Percentiles rank a stretch among this genome's conserved stretches.
Evolutionary conservation across 2,113 vertebrate genomes (phyloP).

Genomic region (Setophaga kirtlandii): DNA sequence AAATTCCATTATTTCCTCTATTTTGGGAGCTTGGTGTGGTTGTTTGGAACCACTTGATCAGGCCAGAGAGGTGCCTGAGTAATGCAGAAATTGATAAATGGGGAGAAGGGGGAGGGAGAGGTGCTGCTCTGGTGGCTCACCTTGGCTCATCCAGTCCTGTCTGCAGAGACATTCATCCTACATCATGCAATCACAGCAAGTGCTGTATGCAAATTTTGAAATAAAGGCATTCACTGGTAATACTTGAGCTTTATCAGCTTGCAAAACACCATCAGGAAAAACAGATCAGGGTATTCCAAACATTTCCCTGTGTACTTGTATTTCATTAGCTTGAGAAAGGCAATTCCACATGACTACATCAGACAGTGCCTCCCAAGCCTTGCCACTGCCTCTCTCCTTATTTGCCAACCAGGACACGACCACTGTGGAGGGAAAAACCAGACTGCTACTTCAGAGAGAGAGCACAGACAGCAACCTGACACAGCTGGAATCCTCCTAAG

Average conservation of each 20-base stretch:
- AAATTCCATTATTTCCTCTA: neutral
- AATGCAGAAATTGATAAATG: neutral
- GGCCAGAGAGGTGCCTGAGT: neutral
- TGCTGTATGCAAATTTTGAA: neutral
- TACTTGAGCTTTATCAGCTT: neutral
- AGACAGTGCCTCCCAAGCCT: neutral
- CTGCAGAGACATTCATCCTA: neutral
- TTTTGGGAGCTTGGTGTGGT: fast-evolving
- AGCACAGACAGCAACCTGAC: neutral
- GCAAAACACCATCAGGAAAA: neutral
- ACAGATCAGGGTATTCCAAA: neutral
- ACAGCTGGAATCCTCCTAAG: neutral
- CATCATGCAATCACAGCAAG: neutral
- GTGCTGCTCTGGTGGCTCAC: neutral
- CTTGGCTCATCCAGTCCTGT: neutral
- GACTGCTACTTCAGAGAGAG: neutral
- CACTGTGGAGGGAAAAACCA: neutral
- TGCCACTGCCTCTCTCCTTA: neutral
- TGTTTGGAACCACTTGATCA: neutral
- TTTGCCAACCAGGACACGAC: neutral
- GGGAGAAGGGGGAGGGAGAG: neutral
- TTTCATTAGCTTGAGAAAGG: neutral
- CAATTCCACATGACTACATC: neutral
- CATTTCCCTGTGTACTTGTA: neutral
- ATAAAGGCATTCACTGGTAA: neutral